A percentile compares a stretch with the other conserved stretches of the same genome.
Evolutionary conservation across 2,888 invertebrate species (phyloP).

Genomic region (Cacoxenus indagator): DNA sequence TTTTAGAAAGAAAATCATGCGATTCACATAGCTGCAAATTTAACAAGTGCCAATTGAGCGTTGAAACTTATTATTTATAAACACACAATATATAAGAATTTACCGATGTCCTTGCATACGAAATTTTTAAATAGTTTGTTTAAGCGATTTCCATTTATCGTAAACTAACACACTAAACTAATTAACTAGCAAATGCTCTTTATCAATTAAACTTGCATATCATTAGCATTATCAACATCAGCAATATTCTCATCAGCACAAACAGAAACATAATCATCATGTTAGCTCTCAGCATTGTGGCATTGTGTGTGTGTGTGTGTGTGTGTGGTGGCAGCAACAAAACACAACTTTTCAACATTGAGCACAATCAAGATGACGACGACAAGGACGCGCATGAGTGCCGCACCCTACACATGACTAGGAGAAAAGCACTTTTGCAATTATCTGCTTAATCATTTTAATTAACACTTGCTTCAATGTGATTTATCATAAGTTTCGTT

Average conservation of each 20-base stretch:
- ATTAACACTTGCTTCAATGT: conserved; percentile 55
- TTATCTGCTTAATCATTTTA: conserved; percentile 62
- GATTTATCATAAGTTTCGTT: conserved; percentile 51
- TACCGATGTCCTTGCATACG: too few species aligned
- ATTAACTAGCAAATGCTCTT: conserved; percentile 61
- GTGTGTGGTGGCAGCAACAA: conserved; percentile 14
- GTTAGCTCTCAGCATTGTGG: background rate
- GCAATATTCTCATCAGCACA: conserved; percentile 6
- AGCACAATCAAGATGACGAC: background rate
- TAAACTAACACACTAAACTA: conserved; percentile 42
- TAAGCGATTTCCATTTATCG: background rate
- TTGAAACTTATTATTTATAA: too few species aligned
- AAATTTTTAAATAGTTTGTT: too few species aligned
- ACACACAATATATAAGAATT: too few species aligned
- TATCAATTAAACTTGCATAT: conserved; percentile 49
- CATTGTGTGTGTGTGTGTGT: conserved; percentile 1
- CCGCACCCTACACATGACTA: background rate
- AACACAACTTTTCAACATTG: too few species aligned
- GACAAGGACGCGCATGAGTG: background rate
- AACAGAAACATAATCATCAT: background rate
- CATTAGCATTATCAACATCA: conserved; percentile 24
- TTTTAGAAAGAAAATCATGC: too few species aligned
- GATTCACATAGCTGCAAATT: too few species aligned
- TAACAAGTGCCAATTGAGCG: too few species aligned
- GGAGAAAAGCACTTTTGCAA: conserved; percentile 41